Conservation (phyloP, 64 coral and sea anemone species). For the Astreopora myriophthalma region DNA sequence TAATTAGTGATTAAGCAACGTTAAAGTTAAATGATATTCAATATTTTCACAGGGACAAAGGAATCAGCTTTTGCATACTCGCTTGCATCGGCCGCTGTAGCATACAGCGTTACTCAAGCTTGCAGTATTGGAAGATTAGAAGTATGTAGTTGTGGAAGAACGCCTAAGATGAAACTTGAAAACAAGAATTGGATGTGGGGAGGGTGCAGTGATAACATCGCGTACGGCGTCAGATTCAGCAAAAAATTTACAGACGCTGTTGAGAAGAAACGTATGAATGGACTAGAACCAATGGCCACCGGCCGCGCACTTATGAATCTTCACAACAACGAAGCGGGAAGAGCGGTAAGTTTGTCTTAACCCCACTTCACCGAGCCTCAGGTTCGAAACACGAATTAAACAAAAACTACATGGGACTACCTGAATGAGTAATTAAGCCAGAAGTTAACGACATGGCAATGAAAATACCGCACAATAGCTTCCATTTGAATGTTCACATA, state of each 20-base stretch:
- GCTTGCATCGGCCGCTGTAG: constrained; percentile 71
- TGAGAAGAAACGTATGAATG: constrained; percentile 10
- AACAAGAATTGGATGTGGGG: constrained; percentile 84
- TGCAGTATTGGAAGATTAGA: constrained; percentile 79
- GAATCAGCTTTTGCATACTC: constrained; percentile 80
- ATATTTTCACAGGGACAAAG: constrained; percentile 76
- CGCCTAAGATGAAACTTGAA: constrained; percentile 59
- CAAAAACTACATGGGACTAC: too few relatives aligned
- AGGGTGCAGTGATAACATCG: constrained; percentile 84
- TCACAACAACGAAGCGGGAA: constrained; percentile 82
- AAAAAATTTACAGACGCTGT: constrained; percentile 65
- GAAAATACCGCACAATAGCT: background rate
- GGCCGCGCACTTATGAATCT: constrained; percentile 64
- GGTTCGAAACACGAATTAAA: background rate
- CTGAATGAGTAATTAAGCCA: too few relatives aligned
- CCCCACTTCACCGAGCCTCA: background rate
- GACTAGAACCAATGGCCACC: background rate
- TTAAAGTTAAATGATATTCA: background rate
- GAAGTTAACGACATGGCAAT: background rate
- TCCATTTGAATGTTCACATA: background rate
- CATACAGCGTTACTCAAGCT: constrained; percentile 81
- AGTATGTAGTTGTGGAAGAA: constrained; percentile 71
- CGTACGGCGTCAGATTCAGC: constrained; percentile 81
- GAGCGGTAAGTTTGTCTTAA: constrained; percentile 54
- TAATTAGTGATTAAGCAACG: background rate